Conservation (phyloP, 2,113 vertebrate species). For the Gracilinanus agilis region DNA sequence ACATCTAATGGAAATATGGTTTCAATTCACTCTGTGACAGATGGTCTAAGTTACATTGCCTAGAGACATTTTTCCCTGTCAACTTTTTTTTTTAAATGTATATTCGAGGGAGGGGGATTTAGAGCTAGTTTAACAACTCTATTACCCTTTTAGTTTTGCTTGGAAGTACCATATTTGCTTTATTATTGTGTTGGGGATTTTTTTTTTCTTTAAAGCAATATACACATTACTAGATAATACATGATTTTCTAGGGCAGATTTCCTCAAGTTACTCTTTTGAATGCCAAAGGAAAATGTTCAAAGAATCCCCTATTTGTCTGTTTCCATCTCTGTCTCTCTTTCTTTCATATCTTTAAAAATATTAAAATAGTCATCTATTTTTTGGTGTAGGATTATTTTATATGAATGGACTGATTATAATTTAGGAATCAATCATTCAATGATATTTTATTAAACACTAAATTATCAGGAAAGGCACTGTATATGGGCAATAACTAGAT, state of each 20-base stretch:
- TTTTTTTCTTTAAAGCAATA: constrained; percentile 62
- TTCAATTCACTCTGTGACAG: constrained; percentile 78
- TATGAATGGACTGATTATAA: neutral
- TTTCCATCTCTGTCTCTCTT: neutral
- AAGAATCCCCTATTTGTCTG: neutral
- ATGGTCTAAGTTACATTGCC: constrained; percentile 58
- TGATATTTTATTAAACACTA: neutral
- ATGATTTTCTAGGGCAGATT: constrained; percentile 56
- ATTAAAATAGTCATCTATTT: neutral
- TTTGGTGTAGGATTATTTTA: neutral
- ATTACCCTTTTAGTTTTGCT: constrained; percentile 57
- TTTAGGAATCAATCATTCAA: neutral
- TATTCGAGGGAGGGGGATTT: too few relatives aligned
- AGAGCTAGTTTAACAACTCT: constrained; percentile 70
- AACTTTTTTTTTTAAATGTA: constrained; percentile 68
- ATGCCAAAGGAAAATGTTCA: constrained; percentile 54
- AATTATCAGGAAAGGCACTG: neutral
- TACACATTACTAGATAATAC: constrained; percentile 31
- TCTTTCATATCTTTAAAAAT: neutral
- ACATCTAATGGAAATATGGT: constrained; percentile 73
- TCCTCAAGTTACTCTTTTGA: constrained; percentile 47
- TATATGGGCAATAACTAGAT: neutral
- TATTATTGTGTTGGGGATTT: constrained; percentile 70
- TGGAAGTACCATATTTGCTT: constrained; percentile 67
- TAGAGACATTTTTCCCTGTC: constrained; percentile 72